These are phyloP conservation scores for Morus bassanus DNA, from an alignment of 2,797 vertebrate genomes.

Conservation along the genomic window DNA sequence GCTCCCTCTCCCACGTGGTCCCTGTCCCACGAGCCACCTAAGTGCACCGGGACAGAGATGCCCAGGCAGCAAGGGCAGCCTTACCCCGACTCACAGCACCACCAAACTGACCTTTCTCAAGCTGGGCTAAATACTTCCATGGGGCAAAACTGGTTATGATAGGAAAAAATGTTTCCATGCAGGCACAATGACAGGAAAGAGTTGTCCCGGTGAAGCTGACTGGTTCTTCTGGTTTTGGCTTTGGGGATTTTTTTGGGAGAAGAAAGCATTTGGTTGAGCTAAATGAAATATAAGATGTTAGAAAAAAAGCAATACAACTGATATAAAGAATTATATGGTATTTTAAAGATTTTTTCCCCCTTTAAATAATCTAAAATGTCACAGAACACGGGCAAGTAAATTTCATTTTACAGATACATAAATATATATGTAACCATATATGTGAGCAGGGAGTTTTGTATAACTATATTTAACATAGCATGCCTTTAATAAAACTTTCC, in stretches of 20 bases:
- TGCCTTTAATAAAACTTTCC: slow-evolving; percentile 17
- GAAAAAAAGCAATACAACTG: neutral
- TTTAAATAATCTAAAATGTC: neutral
- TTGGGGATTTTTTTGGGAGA: neutral
- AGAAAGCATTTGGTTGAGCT: neutral
- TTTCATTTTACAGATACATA: slow-evolving; percentile 14
- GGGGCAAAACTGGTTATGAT: neutral
- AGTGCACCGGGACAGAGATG: neutral
- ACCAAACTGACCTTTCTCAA: neutral
- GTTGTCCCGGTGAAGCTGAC: neutral
- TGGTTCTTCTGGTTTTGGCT: neutral
- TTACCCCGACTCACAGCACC: neutral
- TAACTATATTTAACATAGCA: neutral
- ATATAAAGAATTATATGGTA: neutral
- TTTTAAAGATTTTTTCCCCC: neutral
- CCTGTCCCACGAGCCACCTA: neutral
- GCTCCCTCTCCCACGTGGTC: neutral
- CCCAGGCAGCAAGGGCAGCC: neutral
- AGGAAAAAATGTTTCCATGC: neutral
- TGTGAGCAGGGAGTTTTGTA: neutral
- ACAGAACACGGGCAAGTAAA: neutral
- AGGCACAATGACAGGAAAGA: neutral
- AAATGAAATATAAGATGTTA: neutral
- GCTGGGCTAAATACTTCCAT: neutral
- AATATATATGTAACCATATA: neutral